Conservation (phyloP, 2,888 invertebrate genomes). For the Steinernema hermaphroditum region DNA sequence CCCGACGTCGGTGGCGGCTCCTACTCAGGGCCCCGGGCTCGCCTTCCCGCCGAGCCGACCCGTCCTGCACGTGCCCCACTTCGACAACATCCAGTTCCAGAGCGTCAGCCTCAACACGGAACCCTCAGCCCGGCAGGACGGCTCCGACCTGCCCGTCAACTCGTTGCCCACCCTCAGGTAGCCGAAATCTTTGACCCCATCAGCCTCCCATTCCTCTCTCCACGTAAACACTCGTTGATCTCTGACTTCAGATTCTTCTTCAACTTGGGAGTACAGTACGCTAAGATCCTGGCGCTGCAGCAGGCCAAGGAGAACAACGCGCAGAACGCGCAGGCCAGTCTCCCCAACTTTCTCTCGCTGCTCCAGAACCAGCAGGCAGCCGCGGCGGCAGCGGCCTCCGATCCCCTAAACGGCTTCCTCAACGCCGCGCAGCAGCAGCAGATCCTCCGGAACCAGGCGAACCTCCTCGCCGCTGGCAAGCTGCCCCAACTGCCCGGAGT, state of each 20-base stretch:
- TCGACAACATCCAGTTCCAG: not conserved
- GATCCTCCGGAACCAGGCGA: not conserved
- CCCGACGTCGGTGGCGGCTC: too few relatives aligned
- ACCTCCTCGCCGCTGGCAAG: not conserved
- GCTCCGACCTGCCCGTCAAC: slow-evolving; percentile 9
- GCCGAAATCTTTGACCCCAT: too few relatives aligned
- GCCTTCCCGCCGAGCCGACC: slow-evolving; percentile 1
- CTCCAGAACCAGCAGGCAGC: slow-evolving; percentile 2
- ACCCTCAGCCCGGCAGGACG: not conserved
- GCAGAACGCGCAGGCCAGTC: not conserved
- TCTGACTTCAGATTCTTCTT: slow-evolving; percentile 21
- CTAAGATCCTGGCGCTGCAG: not conserved
- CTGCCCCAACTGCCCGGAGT: slow-evolving; percentile 3
- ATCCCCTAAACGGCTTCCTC: not conserved
- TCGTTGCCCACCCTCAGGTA: slow-evolving; percentile 1
- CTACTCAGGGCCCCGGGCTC: not conserved
- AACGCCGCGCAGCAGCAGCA: slow-evolving; percentile 1
- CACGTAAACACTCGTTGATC: too few relatives aligned
- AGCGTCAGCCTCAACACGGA: not conserved
- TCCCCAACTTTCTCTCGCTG: not conserved
- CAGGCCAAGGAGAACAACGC: not conserved
- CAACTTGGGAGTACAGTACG: slow-evolving; percentile 19
- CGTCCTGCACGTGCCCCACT: slow-evolving; percentile 6
- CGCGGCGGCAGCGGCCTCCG: not conserved
- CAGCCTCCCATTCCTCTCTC: too few relatives aligned